Evolutionary conservation across 2,888 invertebrate genomes (phyloP), one percentile per base, ranked within the genome.

Genomic region (Leucoptera coffeella): DNA sequence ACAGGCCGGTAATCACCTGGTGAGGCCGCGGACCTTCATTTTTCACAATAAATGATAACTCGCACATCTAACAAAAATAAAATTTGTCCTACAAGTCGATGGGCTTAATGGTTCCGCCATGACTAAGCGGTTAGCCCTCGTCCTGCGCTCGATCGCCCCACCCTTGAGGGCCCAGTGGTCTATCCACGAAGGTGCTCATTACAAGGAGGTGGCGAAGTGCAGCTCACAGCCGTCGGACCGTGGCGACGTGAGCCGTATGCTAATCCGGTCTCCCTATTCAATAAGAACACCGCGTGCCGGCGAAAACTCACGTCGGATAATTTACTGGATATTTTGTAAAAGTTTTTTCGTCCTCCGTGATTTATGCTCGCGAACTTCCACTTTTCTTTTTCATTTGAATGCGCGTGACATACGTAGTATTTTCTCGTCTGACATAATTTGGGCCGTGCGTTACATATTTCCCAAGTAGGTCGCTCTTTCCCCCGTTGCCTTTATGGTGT

Each of bases 271-370:
- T 51, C 54, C 61, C 65, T 67, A 67, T 69, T 69, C 69, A 69
- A 69, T 69, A 69, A 67, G 62, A 64, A 67, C 64, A 55, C 60
- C 59, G 56, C 65, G 62, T 60, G 62, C 62, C 61, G 54, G 54
- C 52, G 53, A 67, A 59, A 64, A 62, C 61, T 65, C 69, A 65
- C 67, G 67, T 65, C 64, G 62, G 65, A 67, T 67, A 69, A 67
- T 69, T 67, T 67, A 65, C 69, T 67, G 64, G 64, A 64, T 67
- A 69, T 67, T 67, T 67, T 67, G 69, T 67, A 64, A 64, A 67
- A 69, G 55, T 30, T 69, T 67, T 67, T 67, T 65, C 61, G 56
- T 59, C 62, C 53, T 61, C 64, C 55, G 67, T 67, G 67, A 69
- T 69, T 69, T 69, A 69, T 69, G 59, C 56, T 57, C 62, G 59